Base-by-base conservation (phyloP, 2,888 invertebrate genomes). In the Dorcus parallelipipedus region DNA sequence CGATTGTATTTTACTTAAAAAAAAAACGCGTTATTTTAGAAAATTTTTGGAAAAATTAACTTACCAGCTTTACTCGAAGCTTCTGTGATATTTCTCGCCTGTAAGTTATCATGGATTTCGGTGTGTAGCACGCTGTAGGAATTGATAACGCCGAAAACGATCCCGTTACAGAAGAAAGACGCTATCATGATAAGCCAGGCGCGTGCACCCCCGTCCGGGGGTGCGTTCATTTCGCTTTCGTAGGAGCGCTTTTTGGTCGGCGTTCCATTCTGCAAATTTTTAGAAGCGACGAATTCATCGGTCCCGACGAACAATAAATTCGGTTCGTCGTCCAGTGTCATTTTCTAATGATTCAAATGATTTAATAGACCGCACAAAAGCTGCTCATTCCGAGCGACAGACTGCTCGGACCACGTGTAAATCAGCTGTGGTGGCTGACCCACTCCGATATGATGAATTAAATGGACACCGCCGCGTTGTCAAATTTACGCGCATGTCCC, bases 131-230 rank as follows among this genome's bases (percentile, higher is more conserved):
- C 86, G 66, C 94, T 90, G 74, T 90, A 94, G 0, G 91, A 90
- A 80, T 96, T 96, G 71, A 96, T 93, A 47, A 93, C 86, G 49
- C 95, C 93, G 77, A 95, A 95, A 52, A 96, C 82, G 52, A 95
- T 87, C 5, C 95, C 95, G 78, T 96, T 95, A 71, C 91, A 91
- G 58, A 93, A 81, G 77, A 95, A 93, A 58, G 95, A 93, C 45
- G 88, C 92, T 43, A 93, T 69, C 83, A 94, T 85, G 10, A 95
- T 88, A 60, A 88, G 78, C 86, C 91, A 93, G 0, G 93, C 94
- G 69, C 91, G 83, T 9, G 84, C 66, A 0, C 92, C 92, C 9
- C 93, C 92, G 78, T 94, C 91, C 0, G 89, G 88, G 0, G 89
- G 88, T 20, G 86, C 85, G 33, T 78, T 80, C 49, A 69, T 73